phyloP scores from a whole-genome alignment of 1,140 invertebrate species.

The Catajapyx aquilonaris region DNA sequence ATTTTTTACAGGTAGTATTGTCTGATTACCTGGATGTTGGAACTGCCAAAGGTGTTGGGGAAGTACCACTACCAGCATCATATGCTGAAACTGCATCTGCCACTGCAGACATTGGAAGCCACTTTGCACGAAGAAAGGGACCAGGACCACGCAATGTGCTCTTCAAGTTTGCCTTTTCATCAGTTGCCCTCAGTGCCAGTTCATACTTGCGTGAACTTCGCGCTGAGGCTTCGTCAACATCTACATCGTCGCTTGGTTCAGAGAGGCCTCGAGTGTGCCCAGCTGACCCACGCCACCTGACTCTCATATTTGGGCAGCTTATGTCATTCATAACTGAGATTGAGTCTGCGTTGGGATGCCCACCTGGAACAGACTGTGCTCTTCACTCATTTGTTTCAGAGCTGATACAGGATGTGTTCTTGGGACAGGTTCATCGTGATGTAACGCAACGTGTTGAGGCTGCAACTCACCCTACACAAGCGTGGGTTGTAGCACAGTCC shows the following conservation, averaged over 20 bases:
- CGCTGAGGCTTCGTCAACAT: too few species aligned
- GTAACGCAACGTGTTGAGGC: constrained; percentile 36
- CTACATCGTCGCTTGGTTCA: constrained; percentile 13
- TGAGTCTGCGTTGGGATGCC: constrained; percentile 37
- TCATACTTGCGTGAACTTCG: too few species aligned
- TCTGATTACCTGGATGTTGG: constrained; percentile 68
- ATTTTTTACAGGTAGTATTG: constrained; percentile 36
- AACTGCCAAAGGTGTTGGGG: constrained; percentile 35
- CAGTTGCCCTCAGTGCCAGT: constrained; percentile 44
- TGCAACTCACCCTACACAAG: constrained; percentile 48
- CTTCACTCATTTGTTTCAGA: constrained; percentile 1
- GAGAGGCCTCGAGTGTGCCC: constrained; percentile 41
- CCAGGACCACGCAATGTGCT: constrained; percentile 30
- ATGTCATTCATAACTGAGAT: constrained; percentile 55
- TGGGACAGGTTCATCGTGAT: constrained; percentile 33
- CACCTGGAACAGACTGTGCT: constrained; percentile 28
- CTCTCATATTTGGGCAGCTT: constrained; percentile 48
- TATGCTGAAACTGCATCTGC: constrained; percentile 33
- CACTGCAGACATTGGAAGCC: constrained; percentile 35
- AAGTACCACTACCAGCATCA: constrained; percentile 28
- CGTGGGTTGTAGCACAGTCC: too few species aligned
- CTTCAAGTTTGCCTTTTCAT: constrained; percentile 61
- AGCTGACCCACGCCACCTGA: constrained; percentile 51
- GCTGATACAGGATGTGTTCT: too few species aligned
- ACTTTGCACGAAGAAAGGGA: constrained; percentile 40